These are phyloP conservation scores for Pteruthius melanotis DNA, from an alignment of 2,113 vertebrate species.

Conservation along the genomic window DNA sequence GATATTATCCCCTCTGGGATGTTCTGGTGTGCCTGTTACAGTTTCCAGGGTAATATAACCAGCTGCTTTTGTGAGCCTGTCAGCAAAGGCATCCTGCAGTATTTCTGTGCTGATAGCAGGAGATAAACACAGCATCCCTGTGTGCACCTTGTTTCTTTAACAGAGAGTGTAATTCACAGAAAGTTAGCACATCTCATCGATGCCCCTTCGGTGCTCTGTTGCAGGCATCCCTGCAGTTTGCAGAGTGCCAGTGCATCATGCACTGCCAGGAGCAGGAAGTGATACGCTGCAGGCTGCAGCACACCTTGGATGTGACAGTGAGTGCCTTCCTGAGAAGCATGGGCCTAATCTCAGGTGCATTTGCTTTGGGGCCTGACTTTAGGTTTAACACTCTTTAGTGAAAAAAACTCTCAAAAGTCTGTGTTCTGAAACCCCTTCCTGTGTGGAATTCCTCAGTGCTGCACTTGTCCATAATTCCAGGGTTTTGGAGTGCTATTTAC, in stretches of 20 bases:
- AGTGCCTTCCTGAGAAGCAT: neutral
- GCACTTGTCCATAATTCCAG: neutral
- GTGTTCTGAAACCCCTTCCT: neutral
- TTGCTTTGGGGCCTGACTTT: neutral
- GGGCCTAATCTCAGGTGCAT: neutral
- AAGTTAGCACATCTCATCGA: neutral
- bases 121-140: neutral
- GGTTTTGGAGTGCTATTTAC: neutral
- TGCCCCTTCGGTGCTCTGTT: neutral
- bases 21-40: neutral
- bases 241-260: slow-evolving; percentile 83
- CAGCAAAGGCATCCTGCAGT: neutral
- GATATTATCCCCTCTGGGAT: neutral
- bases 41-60: neutral
- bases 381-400: neutral
- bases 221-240: slow-evolving; percentile 82
- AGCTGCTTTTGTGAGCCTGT: neutral
- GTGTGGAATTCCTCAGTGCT: neutral
- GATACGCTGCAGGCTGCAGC: slow-evolving; percentile 78
- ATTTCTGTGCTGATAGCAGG: neutral
- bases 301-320: slow-evolving; percentile 82
- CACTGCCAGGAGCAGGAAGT: slow-evolving; percentile 83
- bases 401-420: neutral
- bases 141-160: neutral
- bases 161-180: neutral